phyloP scores from a whole-genome alignment of 2,888 invertebrate genomes.

The Petrophora chlorosata region DNA sequence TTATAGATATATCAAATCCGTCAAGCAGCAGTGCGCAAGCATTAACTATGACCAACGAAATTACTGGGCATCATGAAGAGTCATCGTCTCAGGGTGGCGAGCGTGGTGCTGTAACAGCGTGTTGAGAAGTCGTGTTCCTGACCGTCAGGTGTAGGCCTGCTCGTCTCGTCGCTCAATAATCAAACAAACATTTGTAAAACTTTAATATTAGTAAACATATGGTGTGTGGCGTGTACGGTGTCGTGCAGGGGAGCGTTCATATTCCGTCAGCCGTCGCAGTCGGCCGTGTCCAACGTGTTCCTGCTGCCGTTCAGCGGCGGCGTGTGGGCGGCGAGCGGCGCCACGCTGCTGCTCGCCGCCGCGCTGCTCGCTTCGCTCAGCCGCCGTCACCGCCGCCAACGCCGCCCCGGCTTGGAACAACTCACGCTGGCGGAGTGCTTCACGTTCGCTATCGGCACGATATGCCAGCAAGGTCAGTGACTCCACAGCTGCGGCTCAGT shows the following conservation, averaged over 20 bases:
- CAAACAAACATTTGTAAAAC: too few relatives aligned
- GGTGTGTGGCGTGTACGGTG: background rate
- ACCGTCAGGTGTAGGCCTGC: too few relatives aligned
- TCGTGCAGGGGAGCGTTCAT: constrained; percentile 79
- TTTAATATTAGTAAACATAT: too few relatives aligned
- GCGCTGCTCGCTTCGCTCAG: constrained; percentile 44
- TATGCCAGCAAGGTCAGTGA: constrained; percentile 87
- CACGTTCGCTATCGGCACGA: constrained; percentile 81
- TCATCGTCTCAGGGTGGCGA: too few relatives aligned
- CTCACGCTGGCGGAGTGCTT: constrained; percentile 71
- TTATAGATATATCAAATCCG: too few relatives aligned
- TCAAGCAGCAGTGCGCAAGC: too few relatives aligned
- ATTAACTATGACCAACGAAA: too few relatives aligned
- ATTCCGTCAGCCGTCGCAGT: constrained; percentile 85
- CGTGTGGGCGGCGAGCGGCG: constrained; percentile 74
- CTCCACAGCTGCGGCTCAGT: too few relatives aligned
- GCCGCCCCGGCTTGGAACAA: constrained; percentile 35
- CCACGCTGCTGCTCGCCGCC: constrained; percentile 45
- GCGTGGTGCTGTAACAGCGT: too few relatives aligned
- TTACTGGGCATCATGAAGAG: too few relatives aligned
- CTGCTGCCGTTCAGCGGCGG: constrained; percentile 82
- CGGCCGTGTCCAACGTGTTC: constrained; percentile 85
- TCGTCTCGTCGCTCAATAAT: too few relatives aligned
- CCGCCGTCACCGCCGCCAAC: constrained; percentile 25
- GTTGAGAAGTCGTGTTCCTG: too few relatives aligned